Evolutionary conservation across 2,797 vertebrate genomes (phyloP), one percentile per base, ranked within the genome.

Genomic region (Pogonophryne albipinna): DNA sequence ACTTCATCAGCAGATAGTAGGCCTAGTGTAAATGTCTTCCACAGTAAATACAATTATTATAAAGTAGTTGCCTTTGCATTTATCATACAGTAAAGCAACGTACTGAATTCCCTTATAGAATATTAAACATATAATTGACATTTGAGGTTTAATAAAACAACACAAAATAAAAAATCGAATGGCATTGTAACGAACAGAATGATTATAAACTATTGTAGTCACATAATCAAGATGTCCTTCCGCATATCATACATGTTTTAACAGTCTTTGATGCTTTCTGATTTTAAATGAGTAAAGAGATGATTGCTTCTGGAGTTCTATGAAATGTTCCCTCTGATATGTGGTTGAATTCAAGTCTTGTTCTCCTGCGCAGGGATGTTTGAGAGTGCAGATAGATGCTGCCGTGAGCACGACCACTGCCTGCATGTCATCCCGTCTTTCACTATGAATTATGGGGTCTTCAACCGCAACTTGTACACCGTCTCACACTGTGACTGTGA

Each of bases 401-500:
- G 97, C 79, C 94, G 95, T n/a, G 95, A 98, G 55, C 97, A 98
- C 0, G 97, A 98, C 92, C 95, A 89, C 72, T 97, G 98, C 47
- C 84, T 67, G 23, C 92, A 95, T 10, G 91, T 89, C 70, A 97
- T 98, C 70, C 73, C 84, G 0, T 87, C 96, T 31, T 94, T 97
- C 67, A 95, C 93, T 0, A 90, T 93, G 58, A 94, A 89, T 49
- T 98, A 96, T 0, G 97, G 98, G 9, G 92, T 96, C 70, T 95
- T 96, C 71, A 98, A 98, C 91, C 87, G 90, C 66, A 95, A 95
- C 19, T 83, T 97, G 52, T 97, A 92, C 89, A 96, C 96, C 0
- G 70, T 98, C 38, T 98, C 97, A 17, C 96, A 97, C 79, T 98
- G 97, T 15, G 92, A 96, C 82, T 98, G 97, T 79, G 97, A 98